These are phyloP conservation scores for Blastobasis adustella DNA, from an alignment of 2,888 invertebrate species.

Conservation along the genomic window DNA sequence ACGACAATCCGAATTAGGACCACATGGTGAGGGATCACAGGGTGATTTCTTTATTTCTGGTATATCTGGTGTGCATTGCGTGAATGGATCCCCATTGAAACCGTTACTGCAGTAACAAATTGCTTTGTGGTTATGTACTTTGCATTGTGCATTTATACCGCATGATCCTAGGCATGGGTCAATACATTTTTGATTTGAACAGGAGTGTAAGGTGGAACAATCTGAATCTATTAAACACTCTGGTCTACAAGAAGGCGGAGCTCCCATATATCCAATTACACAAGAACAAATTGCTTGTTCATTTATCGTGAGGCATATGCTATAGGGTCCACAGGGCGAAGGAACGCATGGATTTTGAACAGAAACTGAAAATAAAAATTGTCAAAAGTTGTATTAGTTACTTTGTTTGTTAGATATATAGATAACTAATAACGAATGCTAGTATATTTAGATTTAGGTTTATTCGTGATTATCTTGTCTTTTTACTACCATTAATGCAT, in stretches of 20 bases:
- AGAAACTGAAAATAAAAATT: constrained; percentile 27
- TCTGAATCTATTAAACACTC: constrained; percentile 90
- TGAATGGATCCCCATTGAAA: constrained; percentile 87
- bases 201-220: constrained; percentile 83
- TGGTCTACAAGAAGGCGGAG: constrained; percentile 85
- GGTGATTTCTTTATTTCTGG: constrained; percentile 54
- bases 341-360: constrained; percentile 76
- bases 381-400: neutral
- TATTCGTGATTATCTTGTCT: no score
- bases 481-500: no score
- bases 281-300: constrained; percentile 83
- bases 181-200: constrained; percentile 85
- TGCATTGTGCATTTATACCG: constrained; percentile 84
- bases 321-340: constrained; percentile 86
- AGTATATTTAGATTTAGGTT: no score
- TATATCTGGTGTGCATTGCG: constrained; percentile 69
- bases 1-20: constrained; percentile 83
- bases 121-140: constrained; percentile 88
- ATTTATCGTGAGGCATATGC: constrained; percentile 76
- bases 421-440: neutral
- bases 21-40: constrained; percentile 85
- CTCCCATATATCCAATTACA: constrained; percentile 82
- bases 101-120: constrained; percentile 86
- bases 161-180: constrained; percentile 89
- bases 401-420: neutral